Conservation (phyloP, 2,888 invertebrate species). For the Aradus depressus region DNA sequence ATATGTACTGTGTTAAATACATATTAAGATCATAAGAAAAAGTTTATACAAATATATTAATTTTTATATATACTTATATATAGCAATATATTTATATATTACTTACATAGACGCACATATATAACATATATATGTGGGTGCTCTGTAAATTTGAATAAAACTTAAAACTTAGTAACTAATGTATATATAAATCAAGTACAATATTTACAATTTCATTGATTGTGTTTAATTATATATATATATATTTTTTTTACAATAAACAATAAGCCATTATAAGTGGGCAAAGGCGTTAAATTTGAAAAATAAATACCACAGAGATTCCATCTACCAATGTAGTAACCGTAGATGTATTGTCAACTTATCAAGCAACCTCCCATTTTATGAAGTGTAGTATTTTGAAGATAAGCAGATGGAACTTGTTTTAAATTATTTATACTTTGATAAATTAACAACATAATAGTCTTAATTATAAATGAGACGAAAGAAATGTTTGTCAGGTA, state of each 20-base stretch:
- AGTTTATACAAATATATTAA: constrained; percentile 14
- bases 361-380: too few relatives aligned
- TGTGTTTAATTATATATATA: constrained; percentile 18
- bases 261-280: constrained; percentile 18
- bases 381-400: too few relatives aligned
- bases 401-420: constrained; percentile 12
- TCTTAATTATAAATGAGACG: constrained; percentile 6
- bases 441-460: background rate
- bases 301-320: constrained; percentile 24
- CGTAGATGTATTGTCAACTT: too few relatives aligned
- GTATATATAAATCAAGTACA: constrained; percentile 22
- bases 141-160: too few relatives aligned
- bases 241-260: constrained; percentile 22
- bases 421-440: background rate
- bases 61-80: background rate
- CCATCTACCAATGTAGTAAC: constrained; percentile 20
- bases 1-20: constrained; percentile 15
- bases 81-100: constrained; percentile 6
- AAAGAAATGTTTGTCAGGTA: too few relatives aligned
- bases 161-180: constrained; percentile 18
- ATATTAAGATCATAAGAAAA: constrained; percentile 15
- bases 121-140: constrained; percentile 15
- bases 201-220: constrained; percentile 27
- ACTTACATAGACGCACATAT: constrained; percentile 11
- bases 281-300: constrained; percentile 18